Evolutionary conservation across 1,140 invertebrate species (phyloP), one percentile per base, ranked within the genome.

Genomic region (Amphibalanus amphitrite): DNA sequence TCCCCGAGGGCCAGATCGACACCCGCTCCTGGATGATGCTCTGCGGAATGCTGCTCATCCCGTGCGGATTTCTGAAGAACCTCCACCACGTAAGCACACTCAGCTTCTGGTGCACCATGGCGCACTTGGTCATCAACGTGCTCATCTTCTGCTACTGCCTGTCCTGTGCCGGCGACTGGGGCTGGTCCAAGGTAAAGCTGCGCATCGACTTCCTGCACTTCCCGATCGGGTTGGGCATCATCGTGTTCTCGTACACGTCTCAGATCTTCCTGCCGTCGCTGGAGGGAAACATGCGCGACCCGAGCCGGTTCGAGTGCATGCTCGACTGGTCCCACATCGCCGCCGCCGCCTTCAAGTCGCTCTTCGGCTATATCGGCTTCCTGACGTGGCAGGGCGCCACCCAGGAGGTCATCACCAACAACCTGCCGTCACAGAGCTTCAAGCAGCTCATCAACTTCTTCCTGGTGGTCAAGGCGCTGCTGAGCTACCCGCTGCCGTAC

Each of bases 191-290:
- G 75, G 93, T 98, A 13, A 93, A 92, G 78, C 90, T 96, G 84
- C 87, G 86, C 40, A 87, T 98, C 69, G 93, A 98, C 79, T 89
- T 97, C 77, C 88, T 95, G 78, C 96, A 95, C 76, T 98, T 99
- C 79, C 97, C 97, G 0, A 98, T 99, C 47, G 95, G 94, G n/a
- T 82, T 99, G 70, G 97, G 97, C 6, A 96, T 99, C 25, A 98
- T 99, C 72, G 96, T 99, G 0, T 99, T 99, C 82, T 97, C 95
- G 69, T 99, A 99, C 81, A 99, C 97, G 0, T 98, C 95, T 0
- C 97, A 99, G 79, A 99, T 99, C 76, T 99, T 99, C 79, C 81
- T 99, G 74, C 97, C 97, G 0, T 95, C 94, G 0, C 82, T 99
- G 33, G 97, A 99, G 83, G 95, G 93, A 0, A 98, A 95, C 78